A percentile compares a stretch with the other conserved stretches of the same genome.
Conservation (phyloP, 2,113 vertebrate species). For the Potamarius usumacintae region DNA sequence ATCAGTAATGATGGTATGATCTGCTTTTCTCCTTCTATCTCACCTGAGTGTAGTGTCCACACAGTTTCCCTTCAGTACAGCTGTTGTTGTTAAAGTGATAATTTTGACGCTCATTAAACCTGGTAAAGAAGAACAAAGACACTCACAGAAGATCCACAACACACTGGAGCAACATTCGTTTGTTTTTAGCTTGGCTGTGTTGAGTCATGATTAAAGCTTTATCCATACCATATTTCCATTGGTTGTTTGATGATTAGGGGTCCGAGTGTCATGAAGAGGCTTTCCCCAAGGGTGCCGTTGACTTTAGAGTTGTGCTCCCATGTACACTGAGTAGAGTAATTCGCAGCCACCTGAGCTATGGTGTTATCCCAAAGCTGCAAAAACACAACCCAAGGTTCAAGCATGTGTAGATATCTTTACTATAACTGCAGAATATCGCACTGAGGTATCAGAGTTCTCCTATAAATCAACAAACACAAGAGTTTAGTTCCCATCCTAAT, state of each 20-base stretch:
- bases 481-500: not conserved
- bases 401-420: not conserved
- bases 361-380: slow-evolving; percentile 13
- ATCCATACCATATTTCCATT: slow-evolving; percentile 59
- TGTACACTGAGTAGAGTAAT: not conserved
- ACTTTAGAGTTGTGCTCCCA: not conserved
- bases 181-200: not conserved
- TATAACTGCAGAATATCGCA: not conserved
- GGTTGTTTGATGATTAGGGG: not conserved
- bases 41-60: slow-evolving; percentile 78
- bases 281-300: not conserved
- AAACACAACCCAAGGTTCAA: slow-evolving; percentile 51
- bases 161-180: not conserved
- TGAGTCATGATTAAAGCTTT: not conserved
- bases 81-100: slow-evolving; percentile 66
- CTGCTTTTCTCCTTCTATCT: not conserved
- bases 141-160: not conserved
- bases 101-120: slow-evolving; percentile 56
- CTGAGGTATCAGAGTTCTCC: not conserved
- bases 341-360: not conserved
- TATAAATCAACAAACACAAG: not conserved
- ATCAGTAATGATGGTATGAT: not conserved
- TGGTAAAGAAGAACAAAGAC: slow-evolving; percentile 5
- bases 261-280: slow-evolving; percentile 10
- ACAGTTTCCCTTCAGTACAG: slow-evolving; percentile 68